Base-by-base conservation (phyloP, 2,888 invertebrate genomes). In the Callinectes sapidus region DNA sequence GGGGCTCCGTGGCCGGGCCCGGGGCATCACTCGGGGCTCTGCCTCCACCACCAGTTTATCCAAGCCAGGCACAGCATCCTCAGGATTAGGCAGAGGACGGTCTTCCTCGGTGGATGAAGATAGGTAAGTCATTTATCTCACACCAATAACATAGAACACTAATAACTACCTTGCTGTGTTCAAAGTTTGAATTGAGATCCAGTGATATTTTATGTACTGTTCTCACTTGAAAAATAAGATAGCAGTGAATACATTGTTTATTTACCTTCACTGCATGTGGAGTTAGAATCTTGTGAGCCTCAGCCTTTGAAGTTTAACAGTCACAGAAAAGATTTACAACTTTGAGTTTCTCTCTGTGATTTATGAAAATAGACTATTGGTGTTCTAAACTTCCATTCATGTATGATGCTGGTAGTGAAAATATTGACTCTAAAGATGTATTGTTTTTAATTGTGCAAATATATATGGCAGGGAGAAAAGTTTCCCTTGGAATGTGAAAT, bases 71-170 rank as follows among this genome's bases (percentile, higher is more conserved):
- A 42, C 89, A 2, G 89, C n/a, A 28, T 89, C 89, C 13, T 77
- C 89, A 13, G 71, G 71, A 16, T 89, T 77, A 23, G 77, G 89
- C 28, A 71, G 71, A 42, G 77, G 89, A 77, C 42, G 42, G 28
- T 77, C 77, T n/a, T 39, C 61, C 71, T 89, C 89, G 0, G 13
- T 89, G 13, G 89, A 89, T 77, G 89, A 89, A 39, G 89, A 89
- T 28, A 77, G 89, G 89, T 89, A 28, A 89, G 89, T 71, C 28
- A 77, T n/a, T 13, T 28, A n/a, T 39, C 3, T 23, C 32, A 32
- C 18, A 48, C 48, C 48, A 48, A 10, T 48, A 42, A 6, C 42
- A 42, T 6, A 42, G 42, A 42, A 42, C 42, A 42, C 42, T 42
- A n/a, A n/a, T n/a, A 39, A 10, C 10, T 48, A 48, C 3, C 48